These are phyloP conservation scores for Cancer borealis DNA, from an alignment of 2,888 invertebrate species.

Conservation along the genomic window DNA sequence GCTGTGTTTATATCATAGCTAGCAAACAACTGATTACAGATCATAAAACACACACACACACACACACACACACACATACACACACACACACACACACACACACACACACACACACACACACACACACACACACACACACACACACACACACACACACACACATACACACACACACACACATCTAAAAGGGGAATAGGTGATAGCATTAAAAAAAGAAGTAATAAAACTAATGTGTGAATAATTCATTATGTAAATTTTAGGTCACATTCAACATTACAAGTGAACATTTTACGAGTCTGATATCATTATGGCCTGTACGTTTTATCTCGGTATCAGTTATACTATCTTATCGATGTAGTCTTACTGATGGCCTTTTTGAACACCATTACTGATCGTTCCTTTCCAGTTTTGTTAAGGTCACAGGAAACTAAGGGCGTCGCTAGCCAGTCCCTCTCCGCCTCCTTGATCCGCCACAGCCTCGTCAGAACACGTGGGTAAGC, in stretches of 20 bases:
- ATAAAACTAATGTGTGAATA: not conserved
- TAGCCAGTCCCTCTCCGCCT: not conserved
- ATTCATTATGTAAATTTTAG: not conserved
- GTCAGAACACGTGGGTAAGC: not conserved
- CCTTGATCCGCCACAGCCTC: not conserved
- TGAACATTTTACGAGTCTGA: not conserved
- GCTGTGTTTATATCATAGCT: not conserved
- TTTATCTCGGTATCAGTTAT: slow-evolving; percentile 5
- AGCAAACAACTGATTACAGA: not conserved
- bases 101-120: not conserved
- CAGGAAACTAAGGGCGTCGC: not conserved
- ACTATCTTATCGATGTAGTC: not conserved
- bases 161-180: too few relatives aligned
- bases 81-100: not conserved
- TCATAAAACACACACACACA: not conserved
- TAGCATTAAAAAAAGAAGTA: not conserved
- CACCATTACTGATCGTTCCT: not conserved
- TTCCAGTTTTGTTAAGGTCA: slow-evolving; percentile 4
- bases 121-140: slow-evolving; percentile 40
- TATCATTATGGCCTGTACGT: not conserved
- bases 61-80: slow-evolving; percentile 39
- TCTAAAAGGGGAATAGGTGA: not conserved
- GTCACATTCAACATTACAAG: not conserved
- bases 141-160: slow-evolving; percentile 21
- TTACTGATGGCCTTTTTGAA: not conserved